Percentiles rank a stretch among this genome's conserved stretches.
These are phyloP conservation scores for Drosophila prolongata DNA, from an alignment of 2,888 invertebrate species.

Conservation along the genomic window DNA sequence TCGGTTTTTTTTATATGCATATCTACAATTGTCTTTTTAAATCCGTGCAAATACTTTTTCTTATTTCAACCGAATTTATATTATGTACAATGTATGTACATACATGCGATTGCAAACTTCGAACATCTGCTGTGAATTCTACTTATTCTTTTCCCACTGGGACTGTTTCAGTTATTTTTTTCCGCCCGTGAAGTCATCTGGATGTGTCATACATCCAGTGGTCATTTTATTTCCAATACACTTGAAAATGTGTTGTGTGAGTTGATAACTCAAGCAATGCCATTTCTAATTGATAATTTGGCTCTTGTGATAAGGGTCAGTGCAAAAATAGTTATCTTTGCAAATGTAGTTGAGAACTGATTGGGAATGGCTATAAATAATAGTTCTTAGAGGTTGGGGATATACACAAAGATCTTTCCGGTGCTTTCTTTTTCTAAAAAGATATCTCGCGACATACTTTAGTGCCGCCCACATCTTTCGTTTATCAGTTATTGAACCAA, in stretches of 20 bases:
- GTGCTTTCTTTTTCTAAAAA: slow-evolving; percentile 2
- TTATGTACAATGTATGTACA: neutral
- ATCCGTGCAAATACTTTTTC: too few relatives aligned
- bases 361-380: slow-evolving; percentile 12
- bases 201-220: slow-evolving; percentile 21
- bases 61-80: neutral
- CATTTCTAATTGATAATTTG: slow-evolving; percentile 20
- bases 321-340: slow-evolving; percentile 22
- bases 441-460: slow-evolving; percentile 57
- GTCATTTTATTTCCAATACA: slow-evolving; percentile 3
- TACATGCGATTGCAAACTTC: neutral
- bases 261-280: slow-evolving; percentile 14
- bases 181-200: slow-evolving; percentile 29
- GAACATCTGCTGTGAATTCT: slow-evolving; percentile 20
- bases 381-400: neutral
- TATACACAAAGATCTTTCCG: slow-evolving; percentile 12
- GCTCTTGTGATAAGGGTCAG: slow-evolving; percentile 11
- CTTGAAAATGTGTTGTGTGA: slow-evolving; percentile 11
- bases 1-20: too few relatives aligned
- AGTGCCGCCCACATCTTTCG: slow-evolving; percentile 10
- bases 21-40: neutral
- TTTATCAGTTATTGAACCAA: slow-evolving; percentile 62
- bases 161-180: slow-evolving; percentile 1
- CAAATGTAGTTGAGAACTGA: slow-evolving; percentile 8
- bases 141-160: neutral